These are phyloP conservation scores for Potamarius usumacintae DNA, from an alignment of 2,113 vertebrate species.

Conservation along the genomic window DNA sequence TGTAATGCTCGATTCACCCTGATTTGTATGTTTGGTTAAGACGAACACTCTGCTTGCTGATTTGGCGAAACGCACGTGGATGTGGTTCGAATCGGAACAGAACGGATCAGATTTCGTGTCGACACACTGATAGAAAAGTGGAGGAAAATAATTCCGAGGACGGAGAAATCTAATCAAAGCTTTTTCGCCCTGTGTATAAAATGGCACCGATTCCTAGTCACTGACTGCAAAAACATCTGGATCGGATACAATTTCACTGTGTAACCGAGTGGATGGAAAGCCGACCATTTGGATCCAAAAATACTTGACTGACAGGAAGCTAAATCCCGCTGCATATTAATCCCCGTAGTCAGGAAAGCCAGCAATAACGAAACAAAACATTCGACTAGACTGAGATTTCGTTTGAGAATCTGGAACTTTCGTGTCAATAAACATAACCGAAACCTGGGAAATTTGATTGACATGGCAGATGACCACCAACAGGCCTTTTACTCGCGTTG, in stretches of 20 bases:
- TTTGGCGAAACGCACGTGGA: not conserved
- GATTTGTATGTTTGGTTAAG: not conserved
- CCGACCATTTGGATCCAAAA: not conserved
- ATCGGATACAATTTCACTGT: not conserved
- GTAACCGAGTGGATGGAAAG: not conserved
- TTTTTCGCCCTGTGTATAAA: not conserved
- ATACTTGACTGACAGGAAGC: slow-evolving; percentile 11
- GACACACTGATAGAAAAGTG: not conserved
- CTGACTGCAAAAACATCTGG: slow-evolving; percentile 27
- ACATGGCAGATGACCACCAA: not conserved
- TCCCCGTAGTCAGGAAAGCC: not conserved
- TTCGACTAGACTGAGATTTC: not conserved
- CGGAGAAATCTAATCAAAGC: not conserved
- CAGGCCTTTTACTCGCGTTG: not conserved
- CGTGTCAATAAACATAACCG: not conserved
- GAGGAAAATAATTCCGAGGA: not conserved
- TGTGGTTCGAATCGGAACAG: not conserved
- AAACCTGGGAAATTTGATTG: not conserved
- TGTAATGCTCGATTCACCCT: not conserved
- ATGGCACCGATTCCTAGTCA: not conserved
- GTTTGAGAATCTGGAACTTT: not conserved
- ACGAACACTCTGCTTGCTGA: not conserved
- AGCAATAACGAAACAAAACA: not conserved
- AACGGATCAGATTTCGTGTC: not conserved
- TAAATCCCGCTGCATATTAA: not conserved